phyloP scores from a whole-genome alignment of 2,113 vertebrate genomes.

The Astur gentilis region DNA sequence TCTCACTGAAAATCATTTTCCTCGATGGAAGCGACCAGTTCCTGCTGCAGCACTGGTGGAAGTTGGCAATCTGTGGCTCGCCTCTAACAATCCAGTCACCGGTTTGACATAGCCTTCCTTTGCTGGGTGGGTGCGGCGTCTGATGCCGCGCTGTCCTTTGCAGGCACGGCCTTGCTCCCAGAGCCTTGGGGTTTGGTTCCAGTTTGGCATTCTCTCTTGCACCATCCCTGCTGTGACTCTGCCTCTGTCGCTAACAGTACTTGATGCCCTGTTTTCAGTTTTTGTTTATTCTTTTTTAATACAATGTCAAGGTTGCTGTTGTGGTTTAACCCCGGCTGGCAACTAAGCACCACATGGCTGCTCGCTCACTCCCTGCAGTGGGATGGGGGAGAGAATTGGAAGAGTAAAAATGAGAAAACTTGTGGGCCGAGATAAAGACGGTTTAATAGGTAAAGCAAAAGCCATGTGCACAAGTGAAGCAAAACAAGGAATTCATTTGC shows the following conservation, averaged over 20 bases:
- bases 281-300: neutral
- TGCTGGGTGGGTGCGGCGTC: fast-evolving
- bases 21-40: fast-evolving
- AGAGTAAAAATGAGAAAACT: too few species aligned
- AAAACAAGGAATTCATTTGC: too few species aligned
- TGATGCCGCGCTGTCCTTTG: fast-evolving
- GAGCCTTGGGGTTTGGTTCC: neutral
- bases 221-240: fast-evolving
- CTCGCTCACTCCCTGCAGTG: too few species aligned
- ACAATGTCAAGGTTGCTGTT: neutral
- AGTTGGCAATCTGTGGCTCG: neutral
- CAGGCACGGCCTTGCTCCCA: fast-evolving
- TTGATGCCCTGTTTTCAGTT: fast-evolving
- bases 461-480: too few species aligned
- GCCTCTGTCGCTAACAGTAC: neutral
- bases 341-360: too few species aligned
- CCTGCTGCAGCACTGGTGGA: neutral
- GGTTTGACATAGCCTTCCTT: neutral
- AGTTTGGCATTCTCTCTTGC: neutral
- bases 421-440: too few species aligned
- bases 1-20: fast-evolving
- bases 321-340: too few species aligned
- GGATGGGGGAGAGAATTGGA: too few species aligned
- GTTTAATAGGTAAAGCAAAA: too few species aligned
- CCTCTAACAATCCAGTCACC: fast-evolving